These are phyloP conservation scores for Drosophila truncata DNA, from an alignment of 1,140 invertebrate species.

Conservation along the genomic window DNA sequence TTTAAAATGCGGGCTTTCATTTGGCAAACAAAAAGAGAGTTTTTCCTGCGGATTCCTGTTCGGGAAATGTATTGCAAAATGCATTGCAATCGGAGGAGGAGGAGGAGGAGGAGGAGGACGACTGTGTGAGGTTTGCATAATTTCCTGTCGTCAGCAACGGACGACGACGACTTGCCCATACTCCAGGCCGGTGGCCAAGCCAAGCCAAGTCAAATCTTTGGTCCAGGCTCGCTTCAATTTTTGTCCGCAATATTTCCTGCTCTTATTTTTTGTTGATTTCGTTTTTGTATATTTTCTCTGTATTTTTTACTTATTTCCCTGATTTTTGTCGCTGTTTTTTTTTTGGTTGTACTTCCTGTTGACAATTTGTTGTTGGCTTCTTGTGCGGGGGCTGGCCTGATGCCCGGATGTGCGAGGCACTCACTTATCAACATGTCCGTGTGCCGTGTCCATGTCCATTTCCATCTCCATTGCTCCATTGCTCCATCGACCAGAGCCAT, in stretches of 20 bases:
- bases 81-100: constrained; percentile 47
- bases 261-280: neutral
- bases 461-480: constrained; percentile 19
- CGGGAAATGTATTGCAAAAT: constrained; percentile 54
- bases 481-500: constrained; percentile 25
- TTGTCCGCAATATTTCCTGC: constrained; percentile 4
- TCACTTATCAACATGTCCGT: constrained; percentile 60
- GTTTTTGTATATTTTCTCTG: neutral
- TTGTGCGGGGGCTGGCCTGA: constrained; percentile 30
- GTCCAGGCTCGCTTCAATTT: constrained; percentile 7
- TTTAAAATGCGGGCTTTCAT: constrained; percentile 80
- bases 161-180: constrained; percentile 40
- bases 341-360: constrained; percentile 75
- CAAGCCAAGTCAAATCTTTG: constrained; percentile 51
- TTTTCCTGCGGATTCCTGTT: constrained; percentile 36
- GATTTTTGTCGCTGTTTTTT: constrained; percentile 21
- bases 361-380: constrained; percentile 76
- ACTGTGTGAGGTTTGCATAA: constrained; percentile 83
- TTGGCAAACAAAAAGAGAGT: constrained; percentile 58
- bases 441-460: constrained; percentile 44
- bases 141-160: constrained; percentile 82
- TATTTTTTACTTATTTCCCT: constrained; percentile 12
- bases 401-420: constrained; percentile 60
- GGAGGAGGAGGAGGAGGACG: constrained; percentile 1
- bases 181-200: neutral